Evolutionary conservation across 2,113 vertebrate species (phyloP), one percentile per base, ranked within the genome.

Genomic region (Leiothrix lutea): DNA sequence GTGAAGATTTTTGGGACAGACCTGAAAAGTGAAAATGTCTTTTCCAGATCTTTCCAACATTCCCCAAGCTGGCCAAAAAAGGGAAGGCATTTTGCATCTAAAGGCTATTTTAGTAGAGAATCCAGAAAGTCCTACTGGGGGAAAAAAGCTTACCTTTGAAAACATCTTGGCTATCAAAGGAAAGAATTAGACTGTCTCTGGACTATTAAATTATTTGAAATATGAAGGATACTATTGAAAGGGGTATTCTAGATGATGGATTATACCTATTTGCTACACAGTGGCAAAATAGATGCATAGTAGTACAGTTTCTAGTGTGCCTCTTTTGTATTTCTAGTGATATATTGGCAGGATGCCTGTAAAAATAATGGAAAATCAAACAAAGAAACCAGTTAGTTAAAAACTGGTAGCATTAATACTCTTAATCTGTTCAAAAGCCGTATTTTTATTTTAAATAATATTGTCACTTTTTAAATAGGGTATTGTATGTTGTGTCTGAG

Each of bases 201-300:
- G 45, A 58, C 40, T 85, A 82, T 93, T 95, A 92, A 82, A 94
- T 92, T 54, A 78, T 94, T 94, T 95, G 80, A 93, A 96, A 92
- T 95, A 89, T 80, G 94, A 95, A 78, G 80, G 85, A 90, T 69
- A 73, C 81, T 92, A 93, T 87, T 96, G 94, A 95, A 96, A 96
- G 82, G 66, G 67, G 86, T 94, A 86, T 74, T 92, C 94, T 92
- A 92, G 83, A 96, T 96, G 95, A 97, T 97, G 95, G 96, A 97
- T 97, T 97, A 95, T 79, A 93, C 94, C 92, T 88, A 95, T 97
- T 97, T 96, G 84, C 92, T 95, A 74, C 85, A 94, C 79, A 80
- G 91, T 92, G 80, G 84, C 72, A 74, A 92, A 96, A 71, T 20
- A 96, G 81, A 91, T 92, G 84, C 66, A 66, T 86, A 88, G 83